phyloP scores from a whole-genome alignment of 2,113 vertebrate species.

The Copsychus sechellarum region DNA sequence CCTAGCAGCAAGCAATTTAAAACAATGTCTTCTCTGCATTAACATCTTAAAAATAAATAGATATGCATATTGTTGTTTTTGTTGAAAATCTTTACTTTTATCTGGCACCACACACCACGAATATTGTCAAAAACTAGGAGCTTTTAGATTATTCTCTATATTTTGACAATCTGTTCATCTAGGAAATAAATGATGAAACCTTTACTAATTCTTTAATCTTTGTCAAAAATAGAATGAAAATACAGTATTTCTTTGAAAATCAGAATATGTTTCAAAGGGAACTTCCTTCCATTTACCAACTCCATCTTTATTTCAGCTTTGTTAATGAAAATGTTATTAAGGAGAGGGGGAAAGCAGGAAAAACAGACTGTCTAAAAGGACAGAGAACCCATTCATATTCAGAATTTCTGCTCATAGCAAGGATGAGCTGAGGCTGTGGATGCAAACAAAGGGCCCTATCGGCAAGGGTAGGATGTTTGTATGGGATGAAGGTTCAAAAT shows the following conservation, averaged over 20 bases:
- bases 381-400: neutral
- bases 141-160: slow-evolving; percentile 46
- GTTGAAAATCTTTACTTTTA: slow-evolving; percentile 36
- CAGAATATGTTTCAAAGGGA: slow-evolving; percentile 18
- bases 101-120: neutral
- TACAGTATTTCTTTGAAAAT: slow-evolving; percentile 64
- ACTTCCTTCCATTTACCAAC: slow-evolving; percentile 36
- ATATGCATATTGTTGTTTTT: slow-evolving; percentile 25
- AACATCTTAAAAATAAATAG: slow-evolving; percentile 48
- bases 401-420: neutral
- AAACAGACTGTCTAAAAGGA: neutral
- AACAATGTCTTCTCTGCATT: slow-evolving; percentile 15
- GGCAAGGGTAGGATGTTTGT: neutral
- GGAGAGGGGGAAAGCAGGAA: neutral
- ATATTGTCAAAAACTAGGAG: slow-evolving; percentile 17
- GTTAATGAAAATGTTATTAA: slow-evolving; percentile 39
- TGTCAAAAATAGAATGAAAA: slow-evolving; percentile 67
- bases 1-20: slow-evolving; percentile 17
- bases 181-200: slow-evolving; percentile 33
- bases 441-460: neutral
- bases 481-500: neutral
- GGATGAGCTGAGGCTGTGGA: neutral
- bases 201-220: slow-evolving; percentile 53
- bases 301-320: neutral
- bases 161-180: slow-evolving; percentile 58